phyloP scores from a whole-genome alignment of 2,888 invertebrate species.

The Hesperia comma region DNA sequence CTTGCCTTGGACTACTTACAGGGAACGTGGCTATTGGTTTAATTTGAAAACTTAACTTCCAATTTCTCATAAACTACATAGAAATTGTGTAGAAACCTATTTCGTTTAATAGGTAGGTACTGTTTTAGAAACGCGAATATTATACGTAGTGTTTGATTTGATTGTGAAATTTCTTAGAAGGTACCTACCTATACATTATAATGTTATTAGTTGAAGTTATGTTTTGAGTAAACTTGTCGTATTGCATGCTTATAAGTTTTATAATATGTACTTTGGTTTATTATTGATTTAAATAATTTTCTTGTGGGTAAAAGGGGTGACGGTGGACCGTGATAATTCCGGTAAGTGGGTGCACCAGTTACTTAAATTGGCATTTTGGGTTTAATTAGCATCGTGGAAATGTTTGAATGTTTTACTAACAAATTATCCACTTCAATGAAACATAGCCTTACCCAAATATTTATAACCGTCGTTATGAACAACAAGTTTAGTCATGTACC shows the following conservation, averaged over 20 bases:
- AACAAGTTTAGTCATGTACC: no score
- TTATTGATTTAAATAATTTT: conserved; percentile 47
- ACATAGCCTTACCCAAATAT: no score
- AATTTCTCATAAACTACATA: neutral
- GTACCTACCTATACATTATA: neutral
- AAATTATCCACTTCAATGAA: neutral
- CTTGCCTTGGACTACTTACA: neutral
- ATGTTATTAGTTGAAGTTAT: neutral
- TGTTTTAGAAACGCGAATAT: no score
- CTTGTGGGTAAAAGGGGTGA: conserved; percentile 77
- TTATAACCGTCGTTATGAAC: no score
- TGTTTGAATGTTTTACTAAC: conserved; percentile 58
- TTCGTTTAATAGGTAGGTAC: no score
- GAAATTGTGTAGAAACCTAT: neutral
- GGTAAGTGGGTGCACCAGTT: conserved; percentile 76
- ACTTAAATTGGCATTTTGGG: conserved; percentile 53
- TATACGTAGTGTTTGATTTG: neutral
- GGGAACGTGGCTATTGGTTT: neutral
- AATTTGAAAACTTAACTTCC: neutral
- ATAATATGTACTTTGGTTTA: conserved; percentile 14
- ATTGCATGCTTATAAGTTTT: conserved; percentile 19
- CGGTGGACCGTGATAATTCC: conserved; percentile 66
- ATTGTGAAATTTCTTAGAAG: conserved; percentile 1
- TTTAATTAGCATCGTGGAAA: conserved; percentile 52
- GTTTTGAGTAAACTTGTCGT: neutral